These are phyloP conservation scores for Drosophila mettleri DNA, from an alignment of 2,888 invertebrate species.

Conservation along the genomic window DNA sequence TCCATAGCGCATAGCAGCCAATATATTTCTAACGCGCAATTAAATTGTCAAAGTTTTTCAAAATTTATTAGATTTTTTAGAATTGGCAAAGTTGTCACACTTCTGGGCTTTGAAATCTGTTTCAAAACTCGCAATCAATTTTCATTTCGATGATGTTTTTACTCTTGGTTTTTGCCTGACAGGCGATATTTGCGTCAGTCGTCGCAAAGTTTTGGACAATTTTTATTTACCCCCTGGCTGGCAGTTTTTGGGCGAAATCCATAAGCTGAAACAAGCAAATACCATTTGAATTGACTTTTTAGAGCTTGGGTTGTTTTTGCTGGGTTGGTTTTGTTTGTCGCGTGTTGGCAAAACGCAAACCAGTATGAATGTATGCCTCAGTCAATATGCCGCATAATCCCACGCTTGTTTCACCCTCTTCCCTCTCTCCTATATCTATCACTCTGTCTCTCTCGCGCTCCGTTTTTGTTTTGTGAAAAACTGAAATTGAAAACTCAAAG, in stretches of 20 bases:
- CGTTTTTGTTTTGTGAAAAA: conserved; percentile 38
- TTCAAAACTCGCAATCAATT: conserved; percentile 47
- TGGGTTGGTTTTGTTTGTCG: conserved; percentile 18
- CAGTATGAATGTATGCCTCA: conserved; percentile 34
- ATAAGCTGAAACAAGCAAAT: conserved; percentile 42
- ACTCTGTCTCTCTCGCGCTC: conserved; percentile 4
- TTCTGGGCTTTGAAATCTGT: conserved; percentile 24
- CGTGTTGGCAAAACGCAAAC: conserved; percentile 25
- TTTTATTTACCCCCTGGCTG: conserved; percentile 7
- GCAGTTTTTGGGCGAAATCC: conserved; percentile 21
- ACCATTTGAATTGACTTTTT: conserved; percentile 36
- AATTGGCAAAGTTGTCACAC: conserved; percentile 7
- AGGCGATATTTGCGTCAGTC: conserved; percentile 18
- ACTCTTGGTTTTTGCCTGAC: conserved; percentile 36
- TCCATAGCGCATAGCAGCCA: too few relatives aligned
- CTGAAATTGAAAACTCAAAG: conserved; percentile 78
- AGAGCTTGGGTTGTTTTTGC: conserved; percentile 6
- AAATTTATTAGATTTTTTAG: conserved; percentile 11
- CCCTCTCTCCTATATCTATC: background rate
- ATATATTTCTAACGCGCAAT: background rate
- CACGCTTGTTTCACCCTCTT: background rate
- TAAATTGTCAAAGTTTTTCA: background rate
- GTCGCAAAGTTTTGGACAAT: background rate
- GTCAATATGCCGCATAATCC: conserved; percentile 50
- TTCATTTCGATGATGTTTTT: conserved; percentile 38